Evolutionary conservation across 2,113 vertebrate genomes (phyloP), one percentile per base, ranked within the genome.

Genomic region (Anser cygnoides): DNA sequence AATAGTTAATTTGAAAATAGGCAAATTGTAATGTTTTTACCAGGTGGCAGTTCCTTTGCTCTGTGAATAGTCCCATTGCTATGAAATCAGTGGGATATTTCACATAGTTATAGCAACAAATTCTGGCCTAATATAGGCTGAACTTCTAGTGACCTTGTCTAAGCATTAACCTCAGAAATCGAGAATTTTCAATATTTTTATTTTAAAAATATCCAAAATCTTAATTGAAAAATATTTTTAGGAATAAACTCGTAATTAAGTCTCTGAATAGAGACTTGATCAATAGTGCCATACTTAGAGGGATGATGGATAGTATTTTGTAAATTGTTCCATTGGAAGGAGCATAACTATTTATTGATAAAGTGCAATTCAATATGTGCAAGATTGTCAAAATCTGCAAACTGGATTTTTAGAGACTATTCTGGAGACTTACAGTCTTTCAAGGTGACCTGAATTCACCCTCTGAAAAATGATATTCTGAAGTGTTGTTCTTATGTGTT

Each of bases 371-470:
- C 55, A 74, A 10, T 12, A 77, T 8, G 20, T 49, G 12, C 13
- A 78, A 67, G 37, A 72, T 1, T 77, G 37, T 28, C 11, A 74
- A 91, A 92, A 80, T 23, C n/a, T 25, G 26, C 41, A 87, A 92
- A 74, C n/a, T 93, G 52, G 58, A 73, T 76, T 93, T n/a, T 50
- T 46, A 92, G 83, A 87, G 87, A 72, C 17, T 61, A 11, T 39
- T 85, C 44, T 71, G 75, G 57, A 75, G 49, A 49, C 28, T 92
- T 39, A 65, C 1, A 33, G 85, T 63, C 76, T 43, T 94, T 90
- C 73, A 81, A 95, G 77, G 65, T 87, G 93, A 96, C 91, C 77
- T 82, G 52, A 86, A 49, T 82, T 77, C 49, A 80, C n/a, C 21
- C 26, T 83, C 49, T 91, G 92, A 84, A 94, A 95, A 68, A 26